Evolutionary conservation across 2,797 vertebrate genomes (phyloP), one percentile per base, ranked within the genome.

Genomic region (Hylomyscus alleni): DNA sequence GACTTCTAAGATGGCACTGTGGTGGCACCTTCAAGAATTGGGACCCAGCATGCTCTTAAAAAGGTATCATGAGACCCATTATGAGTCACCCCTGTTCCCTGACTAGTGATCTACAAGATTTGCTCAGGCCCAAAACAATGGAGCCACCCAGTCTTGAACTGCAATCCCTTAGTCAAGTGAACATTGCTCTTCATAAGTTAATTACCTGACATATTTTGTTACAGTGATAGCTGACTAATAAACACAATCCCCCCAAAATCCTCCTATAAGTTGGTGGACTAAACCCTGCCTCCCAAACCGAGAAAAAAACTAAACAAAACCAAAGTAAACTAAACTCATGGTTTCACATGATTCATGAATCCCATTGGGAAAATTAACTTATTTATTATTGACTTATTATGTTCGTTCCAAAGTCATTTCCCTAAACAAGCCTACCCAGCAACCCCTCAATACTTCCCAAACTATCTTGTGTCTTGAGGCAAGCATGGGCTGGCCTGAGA

Each of bases 361-460:
- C 24, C 2, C 1, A n/a, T n/a, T 50, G 2, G 10, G 58, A n/a
- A 2, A 13, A 4, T 6, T 20, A 72, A 37, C 3, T 65, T 34
- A 6, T 29, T 75, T 69, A 56, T 9, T 12, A 50, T 50, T 50
- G 9, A 50, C 47, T 26, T 44, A 26, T 19, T 3, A 14, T 0
- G 4, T 72, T 47, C 2, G 0, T 31, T 54, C 40, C 6, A 4
- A 89, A 56, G 73, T 8, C 1, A 11, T 7, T 9, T 26, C 73
- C 31, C 0, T 26, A 31, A 20, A 8, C 0, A 22, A 82, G 50
- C 11, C 44, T 4, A 2, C 19, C 40, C 72, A 1, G 29, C 15
- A 29, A 40, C 37, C 4, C 34, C 1, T 4, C 29, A 2, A 8
- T 1, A 0, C 44, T 69, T 37, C 77, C 37, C 22, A 19, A 6